Percentiles rank a stretch among this genome's conserved stretches.
Conservation (phyloP, 1,140 invertebrate genomes). For the Drosophila lini region DNA sequence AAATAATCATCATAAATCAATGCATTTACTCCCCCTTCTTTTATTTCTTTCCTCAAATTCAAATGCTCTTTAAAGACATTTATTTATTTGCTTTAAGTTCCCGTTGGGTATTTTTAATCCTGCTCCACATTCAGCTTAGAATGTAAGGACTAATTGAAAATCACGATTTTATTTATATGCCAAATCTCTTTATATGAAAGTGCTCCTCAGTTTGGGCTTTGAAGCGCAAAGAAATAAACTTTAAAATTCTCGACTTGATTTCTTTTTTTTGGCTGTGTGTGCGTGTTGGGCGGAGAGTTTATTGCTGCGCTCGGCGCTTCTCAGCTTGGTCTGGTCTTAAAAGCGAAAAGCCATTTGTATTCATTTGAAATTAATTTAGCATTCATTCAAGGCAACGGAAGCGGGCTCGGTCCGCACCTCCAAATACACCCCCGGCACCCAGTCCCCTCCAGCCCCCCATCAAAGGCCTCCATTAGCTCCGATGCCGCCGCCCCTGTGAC, state of each 20-base stretch:
- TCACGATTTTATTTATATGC: slow-evolving; percentile 22
- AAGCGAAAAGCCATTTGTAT: slow-evolving; percentile 83
- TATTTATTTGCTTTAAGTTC: neutral
- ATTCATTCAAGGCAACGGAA: slow-evolving; percentile 78
- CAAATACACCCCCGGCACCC: neutral
- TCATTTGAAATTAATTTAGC: slow-evolving; percentile 83
- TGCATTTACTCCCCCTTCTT: neutral
- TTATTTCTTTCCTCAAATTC: neutral
- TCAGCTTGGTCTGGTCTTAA: slow-evolving; percentile 66
- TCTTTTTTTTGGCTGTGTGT: slow-evolving; percentile 32
- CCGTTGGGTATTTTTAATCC: neutral
- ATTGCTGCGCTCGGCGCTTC: slow-evolving; percentile 45
- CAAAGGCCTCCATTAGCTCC: slow-evolving; percentile 12
- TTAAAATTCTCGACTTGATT: slow-evolving; percentile 21
- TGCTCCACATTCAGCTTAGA: neutral
- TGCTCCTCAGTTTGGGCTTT: slow-evolving; percentile 7
- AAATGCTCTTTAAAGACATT: neutral
- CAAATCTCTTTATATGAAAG: slow-evolving; percentile 17
- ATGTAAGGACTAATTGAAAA: slow-evolving; percentile 23
- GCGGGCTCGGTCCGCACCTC: slow-evolving; percentile 21
- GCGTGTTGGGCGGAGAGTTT: slow-evolving; percentile 39
- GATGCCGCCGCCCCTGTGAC: slow-evolving; percentile 11
- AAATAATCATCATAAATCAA: slow-evolving; percentile 8
- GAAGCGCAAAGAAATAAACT: slow-evolving; percentile 31
- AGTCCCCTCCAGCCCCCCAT: neutral